Evolutionary conservation across 2,888 invertebrate species (phyloP), one percentile per base, ranked within the genome.

Genomic region (Poecilus cupreus): DNA sequence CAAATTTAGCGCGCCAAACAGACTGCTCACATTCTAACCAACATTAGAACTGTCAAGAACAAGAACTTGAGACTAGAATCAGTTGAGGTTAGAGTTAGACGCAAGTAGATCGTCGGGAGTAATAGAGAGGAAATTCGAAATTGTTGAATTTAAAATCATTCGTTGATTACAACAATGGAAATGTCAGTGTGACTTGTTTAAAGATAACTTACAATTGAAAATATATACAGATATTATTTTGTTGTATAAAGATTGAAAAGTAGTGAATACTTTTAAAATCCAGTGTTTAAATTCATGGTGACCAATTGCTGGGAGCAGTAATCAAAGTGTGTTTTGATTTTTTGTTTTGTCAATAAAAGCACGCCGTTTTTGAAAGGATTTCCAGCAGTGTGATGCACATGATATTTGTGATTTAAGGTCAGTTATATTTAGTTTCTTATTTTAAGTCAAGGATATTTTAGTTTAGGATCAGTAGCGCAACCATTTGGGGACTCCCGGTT

Each of bases 381-480:
- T 68, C 8, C 16, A 13, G 22, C 8, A 26, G 13, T 60, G 57
- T 32, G 37, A 68, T 68, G 37, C 13, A 8, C 26, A 68, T 18
- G 4, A 37, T 68, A 68, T 20, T 32, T 68, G 37, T 68, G 11
- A 68, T 68, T 68, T 68, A 68, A 68, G 64, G 64, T 68, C 64
- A 68, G 16, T 37, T 68, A 68, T 68, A 68, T 68, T 32, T 68
- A 68, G 39, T 32, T 10, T 68, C 6, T 68, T 68, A 68, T 68
- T 68, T 68, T 39, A 68, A 37, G 18, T 37, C 64, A 68, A 68
- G 64, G 64, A 68, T 68, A 68, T 68, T 37, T 68, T 68, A 60
- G 60, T 60, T 60, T 60, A 13, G 60, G 32, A 6, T 68, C 51
- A 51, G 51, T 37, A 68, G 37, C 37, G 39, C 64, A 37, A 18